phyloP scores from a whole-genome alignment of 2,797 vertebrate species.

The Parauchenoglanis ngamensis region DNA sequence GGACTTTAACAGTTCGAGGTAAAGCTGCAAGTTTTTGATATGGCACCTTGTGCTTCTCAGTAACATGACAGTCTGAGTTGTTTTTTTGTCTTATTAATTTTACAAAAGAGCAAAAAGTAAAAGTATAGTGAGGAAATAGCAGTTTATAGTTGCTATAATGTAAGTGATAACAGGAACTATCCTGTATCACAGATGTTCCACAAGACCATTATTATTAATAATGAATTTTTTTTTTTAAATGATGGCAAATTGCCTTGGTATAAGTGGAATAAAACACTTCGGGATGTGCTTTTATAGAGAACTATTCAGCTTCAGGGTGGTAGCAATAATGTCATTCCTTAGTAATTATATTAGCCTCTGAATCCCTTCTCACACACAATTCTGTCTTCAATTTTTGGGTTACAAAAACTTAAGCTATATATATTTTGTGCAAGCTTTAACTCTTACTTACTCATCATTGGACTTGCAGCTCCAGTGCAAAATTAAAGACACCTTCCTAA shows the following conservation, averaged over 20 bases:
- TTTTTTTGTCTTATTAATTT: background rate
- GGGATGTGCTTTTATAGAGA: background rate
- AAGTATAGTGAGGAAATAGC: background rate
- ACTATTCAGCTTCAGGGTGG: background rate
- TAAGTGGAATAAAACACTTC: background rate
- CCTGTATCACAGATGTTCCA: background rate
- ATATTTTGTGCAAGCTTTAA: background rate
- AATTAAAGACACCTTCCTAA: background rate
- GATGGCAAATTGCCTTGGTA: background rate
- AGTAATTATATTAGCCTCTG: background rate
- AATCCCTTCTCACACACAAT: background rate
- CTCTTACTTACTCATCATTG: background rate
- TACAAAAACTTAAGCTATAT: background rate
- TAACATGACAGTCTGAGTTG: background rate
- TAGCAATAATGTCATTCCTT: background rate
- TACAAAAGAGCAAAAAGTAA: background rate
- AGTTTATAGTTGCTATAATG: background rate
- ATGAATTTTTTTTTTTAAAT: background rate
- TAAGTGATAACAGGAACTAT: background rate
- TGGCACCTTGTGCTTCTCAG: background rate
- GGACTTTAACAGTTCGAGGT: background rate
- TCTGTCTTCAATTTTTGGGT: background rate
- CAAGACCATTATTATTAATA: background rate
- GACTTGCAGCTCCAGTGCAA: background rate
- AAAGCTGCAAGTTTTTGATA: background rate